Conservation (phyloP, 23 tunicate genomes). For the Aplidium turbinatum region DNA sequence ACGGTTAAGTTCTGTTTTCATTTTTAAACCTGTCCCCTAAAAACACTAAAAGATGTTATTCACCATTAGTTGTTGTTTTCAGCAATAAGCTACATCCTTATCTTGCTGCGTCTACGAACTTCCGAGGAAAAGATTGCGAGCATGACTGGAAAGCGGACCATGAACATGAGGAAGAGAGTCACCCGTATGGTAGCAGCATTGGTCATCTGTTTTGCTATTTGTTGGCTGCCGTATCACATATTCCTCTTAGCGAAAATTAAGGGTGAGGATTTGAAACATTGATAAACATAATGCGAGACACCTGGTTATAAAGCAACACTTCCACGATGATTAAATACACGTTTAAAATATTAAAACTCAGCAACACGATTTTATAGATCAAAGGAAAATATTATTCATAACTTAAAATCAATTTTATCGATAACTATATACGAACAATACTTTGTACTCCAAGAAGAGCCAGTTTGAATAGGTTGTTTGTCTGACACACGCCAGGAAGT, state of each 20-base stretch:
- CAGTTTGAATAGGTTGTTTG: too few relatives aligned
- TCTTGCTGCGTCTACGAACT: slow-evolving; percentile 43
- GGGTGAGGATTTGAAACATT: slow-evolving; percentile 28
- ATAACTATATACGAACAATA: neutral
- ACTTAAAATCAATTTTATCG: neutral
- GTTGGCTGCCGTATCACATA: slow-evolving; percentile 87
- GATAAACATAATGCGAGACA: neutral
- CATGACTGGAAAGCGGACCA: slow-evolving; percentile 52
- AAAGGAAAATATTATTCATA: too few relatives aligned
- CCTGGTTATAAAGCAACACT: neutral
- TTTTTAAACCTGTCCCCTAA: neutral
- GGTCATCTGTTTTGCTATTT: slow-evolving; percentile 76
- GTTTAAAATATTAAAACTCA: too few relatives aligned
- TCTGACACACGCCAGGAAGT: too few relatives aligned
- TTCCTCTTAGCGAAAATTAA: slow-evolving; percentile 47
- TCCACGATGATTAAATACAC: too few relatives aligned
- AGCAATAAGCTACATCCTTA: slow-evolving; percentile 74
- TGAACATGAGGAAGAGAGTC: slow-evolving; percentile 61
- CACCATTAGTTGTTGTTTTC: slow-evolving; percentile 10
- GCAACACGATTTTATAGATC: too few relatives aligned
- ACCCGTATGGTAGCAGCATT: slow-evolving; percentile 89
- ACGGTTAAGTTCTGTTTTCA: neutral
- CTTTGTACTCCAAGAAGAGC: too few relatives aligned
- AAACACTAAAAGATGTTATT: too few relatives aligned
- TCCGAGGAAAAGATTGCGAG: slow-evolving; percentile 72